phyloP scores from a whole-genome alignment of 2,797 vertebrate genomes.

The Varecia variegata region DNA sequence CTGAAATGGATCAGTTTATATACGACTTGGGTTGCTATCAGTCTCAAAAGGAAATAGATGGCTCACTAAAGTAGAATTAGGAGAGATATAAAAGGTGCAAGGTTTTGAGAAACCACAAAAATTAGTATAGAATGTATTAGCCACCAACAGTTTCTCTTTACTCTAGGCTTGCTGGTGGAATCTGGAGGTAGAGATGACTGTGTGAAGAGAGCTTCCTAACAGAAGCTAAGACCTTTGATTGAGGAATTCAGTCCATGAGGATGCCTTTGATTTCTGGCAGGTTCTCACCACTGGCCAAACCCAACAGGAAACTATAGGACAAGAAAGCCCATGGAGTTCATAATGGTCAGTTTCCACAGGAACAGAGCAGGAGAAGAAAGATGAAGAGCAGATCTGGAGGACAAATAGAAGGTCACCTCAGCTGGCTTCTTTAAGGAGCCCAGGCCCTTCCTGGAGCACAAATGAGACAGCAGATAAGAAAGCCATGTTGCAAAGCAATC shows the following conservation, averaged over 20 bases:
- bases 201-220: neutral
- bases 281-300: neutral
- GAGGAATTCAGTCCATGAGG: neutral
- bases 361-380: neutral
- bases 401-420: neutral
- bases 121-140: neutral
- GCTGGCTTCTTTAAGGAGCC: neutral
- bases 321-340: neutral
- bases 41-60: neutral
- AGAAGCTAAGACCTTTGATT: neutral
- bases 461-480: neutral
- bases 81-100: neutral
- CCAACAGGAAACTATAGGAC: neutral
- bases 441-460: neutral
- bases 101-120: neutral
- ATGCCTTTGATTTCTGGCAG: neutral
- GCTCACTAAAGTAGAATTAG: neutral
- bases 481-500: neutral
- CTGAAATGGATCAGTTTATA: neutral
- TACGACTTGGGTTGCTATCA: neutral
- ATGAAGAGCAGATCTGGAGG: neutral
- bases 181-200: neutral
- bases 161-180: neutral
- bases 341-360: neutral
- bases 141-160: neutral